These are phyloP conservation scores for Synergus itoensis DNA, from an alignment of 2,888 invertebrate genomes.

Conservation along the genomic window DNA sequence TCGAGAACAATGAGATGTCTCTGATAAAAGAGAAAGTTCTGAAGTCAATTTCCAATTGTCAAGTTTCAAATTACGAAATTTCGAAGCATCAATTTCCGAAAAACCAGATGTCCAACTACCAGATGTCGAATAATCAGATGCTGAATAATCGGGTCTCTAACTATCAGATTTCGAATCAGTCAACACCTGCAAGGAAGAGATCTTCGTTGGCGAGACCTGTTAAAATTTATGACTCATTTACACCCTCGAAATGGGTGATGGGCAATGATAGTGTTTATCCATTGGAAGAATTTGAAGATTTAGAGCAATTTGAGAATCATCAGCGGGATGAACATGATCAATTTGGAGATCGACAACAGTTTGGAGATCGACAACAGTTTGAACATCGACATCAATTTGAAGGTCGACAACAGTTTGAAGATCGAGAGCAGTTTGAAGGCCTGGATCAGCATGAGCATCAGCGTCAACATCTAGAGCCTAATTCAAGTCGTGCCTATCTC, in stretches of 20 bases:
- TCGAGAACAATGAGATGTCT: slow-evolving; percentile 37
- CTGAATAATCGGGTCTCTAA: neutral
- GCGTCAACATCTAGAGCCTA: neutral
- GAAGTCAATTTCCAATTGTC: neutral
- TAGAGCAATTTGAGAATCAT: neutral
- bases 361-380: slow-evolving; percentile 45
- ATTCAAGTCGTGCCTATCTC: slow-evolving; percentile 23
- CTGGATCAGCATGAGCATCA: neutral
- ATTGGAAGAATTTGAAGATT: neutral
- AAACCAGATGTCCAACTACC: slow-evolving; percentile 2
- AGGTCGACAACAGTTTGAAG: slow-evolving; percentile 48
- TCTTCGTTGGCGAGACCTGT: slow-evolving; percentile 74
- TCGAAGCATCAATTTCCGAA: neutral
- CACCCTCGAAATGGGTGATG: slow-evolving; percentile 58
- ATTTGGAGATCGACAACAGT: slow-evolving; percentile 45
- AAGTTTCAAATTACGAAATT: neutral
- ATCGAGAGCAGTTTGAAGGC: neutral
- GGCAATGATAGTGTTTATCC: neutral
- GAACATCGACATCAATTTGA: slow-evolving; percentile 45
- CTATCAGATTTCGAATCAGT: slow-evolving; percentile 39
- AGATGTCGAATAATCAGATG: neutral
- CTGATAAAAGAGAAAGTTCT: slow-evolving; percentile 10
- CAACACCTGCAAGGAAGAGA: slow-evolving; percentile 69
- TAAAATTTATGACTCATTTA: slow-evolving; percentile 71
- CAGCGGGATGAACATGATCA: neutral